Evolutionary conservation across 2,113 vertebrate species (phyloP).

Genomic region (Petromus typicus): DNA sequence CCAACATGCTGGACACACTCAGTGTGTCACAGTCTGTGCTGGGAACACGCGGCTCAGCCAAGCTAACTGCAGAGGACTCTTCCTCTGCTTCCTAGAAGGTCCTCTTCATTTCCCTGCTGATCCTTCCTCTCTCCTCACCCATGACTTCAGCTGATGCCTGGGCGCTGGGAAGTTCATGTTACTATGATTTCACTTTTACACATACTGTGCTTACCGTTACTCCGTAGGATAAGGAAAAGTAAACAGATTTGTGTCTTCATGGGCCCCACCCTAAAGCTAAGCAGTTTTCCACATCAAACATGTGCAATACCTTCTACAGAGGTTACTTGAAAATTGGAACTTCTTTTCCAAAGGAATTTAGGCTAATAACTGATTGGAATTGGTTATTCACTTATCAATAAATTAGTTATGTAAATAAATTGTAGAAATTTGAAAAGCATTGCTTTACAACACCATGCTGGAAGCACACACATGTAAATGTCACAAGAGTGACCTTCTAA

Average conservation of each 20-base stretch:
- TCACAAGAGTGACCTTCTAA: constrained; percentile 22
- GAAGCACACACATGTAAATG: not conserved
- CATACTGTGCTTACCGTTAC: not conserved
- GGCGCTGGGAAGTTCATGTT: not conserved
- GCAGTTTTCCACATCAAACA: not conserved
- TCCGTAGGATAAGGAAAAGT: not conserved
- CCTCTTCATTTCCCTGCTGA: not conserved
- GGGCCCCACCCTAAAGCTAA: not conserved
- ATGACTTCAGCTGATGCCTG: not conserved
- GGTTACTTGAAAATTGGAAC: not conserved
- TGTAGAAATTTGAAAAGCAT: not conserved
- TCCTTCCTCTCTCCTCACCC: not conserved
- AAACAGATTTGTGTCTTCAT: not conserved
- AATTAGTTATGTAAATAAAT: constrained; percentile 48
- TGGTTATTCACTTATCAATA: not conserved
- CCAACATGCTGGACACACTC: not conserved
- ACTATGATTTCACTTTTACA: not conserved
- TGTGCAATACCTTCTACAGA: not conserved
- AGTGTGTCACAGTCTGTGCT: not conserved
- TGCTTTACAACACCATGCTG: not conserved
- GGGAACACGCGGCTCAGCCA: not conserved
- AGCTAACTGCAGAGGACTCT: not conserved
- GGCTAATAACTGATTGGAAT: not conserved
- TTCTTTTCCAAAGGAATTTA: constrained; percentile 35
- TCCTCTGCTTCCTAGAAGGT: not conserved